A percentile compares a stretch with the other conserved stretches of the same genome.
phyloP scores from a whole-genome alignment of 2,888 invertebrate genomes.

The Caenorhabditis uteleia region DNA sequence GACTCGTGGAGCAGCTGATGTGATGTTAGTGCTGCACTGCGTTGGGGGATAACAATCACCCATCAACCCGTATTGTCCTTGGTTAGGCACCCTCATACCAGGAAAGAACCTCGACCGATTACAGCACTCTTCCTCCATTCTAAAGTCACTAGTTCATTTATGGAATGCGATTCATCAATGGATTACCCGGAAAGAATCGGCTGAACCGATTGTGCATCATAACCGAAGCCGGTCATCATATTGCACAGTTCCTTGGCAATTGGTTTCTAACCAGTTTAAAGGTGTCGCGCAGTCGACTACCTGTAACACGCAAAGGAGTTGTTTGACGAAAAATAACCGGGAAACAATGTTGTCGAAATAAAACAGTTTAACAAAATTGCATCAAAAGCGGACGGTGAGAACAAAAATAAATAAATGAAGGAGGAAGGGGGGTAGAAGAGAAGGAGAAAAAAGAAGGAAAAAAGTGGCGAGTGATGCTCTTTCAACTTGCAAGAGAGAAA shows the following conservation, averaged over 20 bases:
- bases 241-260: neutral
- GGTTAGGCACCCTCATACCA: conserved; percentile 15
- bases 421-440: conserved; percentile 1
- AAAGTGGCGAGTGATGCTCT: neutral
- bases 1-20: conserved; percentile 11
- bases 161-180: neutral
- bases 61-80: conserved; percentile 21
- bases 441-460: conserved; percentile 2
- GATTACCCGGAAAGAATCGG: conserved; percentile 22
- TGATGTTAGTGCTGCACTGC: neutral
- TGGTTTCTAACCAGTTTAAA: conserved; percentile 23
- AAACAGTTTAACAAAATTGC: conserved; percentile 2
- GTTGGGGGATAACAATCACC: conserved; percentile 9
- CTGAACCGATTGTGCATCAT: conserved; percentile 13
- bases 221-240: conserved; percentile 38
- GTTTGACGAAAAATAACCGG: neutral
- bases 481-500: conserved; percentile 3
- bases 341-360: conserved; percentile 1
- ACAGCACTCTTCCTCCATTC: conserved; percentile 20
- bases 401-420: conserved; percentile 7
- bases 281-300: conserved; percentile 29
- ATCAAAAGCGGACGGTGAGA: conserved; percentile 5
- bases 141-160: conserved; percentile 2
- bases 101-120: conserved; percentile 12
- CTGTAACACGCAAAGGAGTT: no score